Evolutionary conservation across 1,140 invertebrate species (phyloP).

Genomic region (Patella vulgata): DNA sequence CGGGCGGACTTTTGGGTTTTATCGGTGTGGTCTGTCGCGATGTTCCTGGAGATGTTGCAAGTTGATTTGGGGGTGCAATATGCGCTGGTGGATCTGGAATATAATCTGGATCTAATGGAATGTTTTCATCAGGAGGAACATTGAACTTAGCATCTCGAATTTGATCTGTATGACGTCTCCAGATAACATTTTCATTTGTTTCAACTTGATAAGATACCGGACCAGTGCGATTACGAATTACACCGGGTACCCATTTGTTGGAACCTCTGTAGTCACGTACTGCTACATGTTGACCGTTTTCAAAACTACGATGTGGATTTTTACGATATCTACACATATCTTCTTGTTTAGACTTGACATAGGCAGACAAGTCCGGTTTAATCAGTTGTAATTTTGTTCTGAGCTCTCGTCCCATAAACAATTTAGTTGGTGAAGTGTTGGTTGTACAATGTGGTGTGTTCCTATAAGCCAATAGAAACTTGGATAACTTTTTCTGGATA

Average conservation of each 20-base stretch:
- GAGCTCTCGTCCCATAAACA: conserved; percentile 21
- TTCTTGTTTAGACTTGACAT: too few relatives aligned
- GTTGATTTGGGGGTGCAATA: too few relatives aligned
- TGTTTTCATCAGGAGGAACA: too few relatives aligned
- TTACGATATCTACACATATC: conserved; percentile 6
- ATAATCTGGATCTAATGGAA: too few relatives aligned
- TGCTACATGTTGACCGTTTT: not conserved
- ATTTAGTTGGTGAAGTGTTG: conserved; percentile 21
- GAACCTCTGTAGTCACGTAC: not conserved
- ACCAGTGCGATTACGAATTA: not conserved
- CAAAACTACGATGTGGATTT: not conserved
- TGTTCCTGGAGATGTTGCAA: too few relatives aligned
- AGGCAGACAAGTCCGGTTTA: conserved; percentile 22
- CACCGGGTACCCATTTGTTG: not conserved
- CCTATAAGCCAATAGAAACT: conserved; percentile 29
- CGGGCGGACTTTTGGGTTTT: too few relatives aligned
- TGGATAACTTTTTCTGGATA: conserved; percentile 3
- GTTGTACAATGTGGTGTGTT: conserved; percentile 28
- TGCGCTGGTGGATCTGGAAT: too few relatives aligned
- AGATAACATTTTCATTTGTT: too few relatives aligned
- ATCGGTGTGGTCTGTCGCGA: too few relatives aligned
- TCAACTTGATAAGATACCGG: too few relatives aligned
- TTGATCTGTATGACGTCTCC: too few relatives aligned
- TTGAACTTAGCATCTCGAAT: too few relatives aligned
- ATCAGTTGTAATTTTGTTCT: conserved; percentile 6